phyloP scores from a whole-genome alignment of 2,797 vertebrate species.

The Poecilia picta region DNA sequence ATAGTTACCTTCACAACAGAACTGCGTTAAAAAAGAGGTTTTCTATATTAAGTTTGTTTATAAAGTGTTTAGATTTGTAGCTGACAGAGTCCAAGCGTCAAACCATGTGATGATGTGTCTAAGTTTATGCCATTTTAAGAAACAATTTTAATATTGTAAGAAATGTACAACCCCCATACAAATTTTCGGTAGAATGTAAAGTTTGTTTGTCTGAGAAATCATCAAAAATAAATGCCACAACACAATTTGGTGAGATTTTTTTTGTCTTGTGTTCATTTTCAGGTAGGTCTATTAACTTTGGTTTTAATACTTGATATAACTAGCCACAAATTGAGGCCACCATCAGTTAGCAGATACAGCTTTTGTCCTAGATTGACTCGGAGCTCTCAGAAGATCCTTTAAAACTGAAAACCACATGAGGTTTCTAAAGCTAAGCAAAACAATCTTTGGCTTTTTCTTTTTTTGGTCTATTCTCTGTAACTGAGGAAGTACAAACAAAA shows the following conservation, averaged over 20 bases:
- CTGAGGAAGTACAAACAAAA: slow-evolving; percentile 81
- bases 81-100: neutral
- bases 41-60: neutral
- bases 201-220: neutral
- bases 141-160: neutral
- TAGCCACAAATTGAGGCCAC: neutral
- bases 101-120: neutral
- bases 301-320: neutral
- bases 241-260: neutral
- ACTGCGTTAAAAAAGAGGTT: neutral
- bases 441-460: slow-evolving; percentile 40
- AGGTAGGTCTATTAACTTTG: neutral
- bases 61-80: slow-evolving; percentile 3
- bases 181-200: neutral
- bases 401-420: slow-evolving; percentile 55
- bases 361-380: slow-evolving; percentile 43
- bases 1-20: neutral
- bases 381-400: slow-evolving; percentile 56
- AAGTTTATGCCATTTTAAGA: neutral
- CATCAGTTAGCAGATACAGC: neutral
- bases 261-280: neutral
- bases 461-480: slow-evolving; percentile 30
- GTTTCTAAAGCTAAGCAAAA: slow-evolving; percentile 55
- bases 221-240: neutral
- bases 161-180: neutral